These are phyloP conservation scores for Tachyglossus aculeatus DNA, from an alignment of 2,797 vertebrate genomes.

Conservation along the genomic window DNA sequence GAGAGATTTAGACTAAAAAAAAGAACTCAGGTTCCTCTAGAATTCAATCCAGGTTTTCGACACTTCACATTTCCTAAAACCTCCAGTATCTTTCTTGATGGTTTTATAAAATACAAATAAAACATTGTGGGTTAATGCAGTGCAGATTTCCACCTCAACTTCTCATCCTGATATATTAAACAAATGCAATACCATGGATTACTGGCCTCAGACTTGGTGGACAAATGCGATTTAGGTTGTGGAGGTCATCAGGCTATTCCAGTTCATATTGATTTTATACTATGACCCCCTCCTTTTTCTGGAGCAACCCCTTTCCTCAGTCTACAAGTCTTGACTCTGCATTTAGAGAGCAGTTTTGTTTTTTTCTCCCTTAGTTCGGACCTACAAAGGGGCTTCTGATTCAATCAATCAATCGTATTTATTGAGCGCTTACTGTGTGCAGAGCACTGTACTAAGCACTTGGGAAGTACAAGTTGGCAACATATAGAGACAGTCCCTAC, in stretches of 20 bases:
- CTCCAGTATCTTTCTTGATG: constrained; percentile 27
- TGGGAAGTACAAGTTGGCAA: too few species aligned
- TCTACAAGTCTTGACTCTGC: not conserved
- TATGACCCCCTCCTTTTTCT: not conserved
- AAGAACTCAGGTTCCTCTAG: constrained; percentile 49
- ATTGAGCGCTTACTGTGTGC: too few species aligned
- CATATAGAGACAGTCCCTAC: too few species aligned
- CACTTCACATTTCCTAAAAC: constrained; percentile 48
- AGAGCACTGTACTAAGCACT: too few species aligned
- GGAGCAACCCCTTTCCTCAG: not conserved
- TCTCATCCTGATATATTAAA: constrained; percentile 49
- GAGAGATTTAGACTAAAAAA: constrained; percentile 51
- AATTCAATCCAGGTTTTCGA: constrained; percentile 61
- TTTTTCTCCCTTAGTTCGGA: too few species aligned
- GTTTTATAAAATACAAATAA: constrained; percentile 45
- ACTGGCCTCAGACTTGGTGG: constrained; percentile 23
- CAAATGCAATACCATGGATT: constrained; percentile 31
- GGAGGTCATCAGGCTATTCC: too few species aligned
- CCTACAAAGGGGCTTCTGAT: too few species aligned
- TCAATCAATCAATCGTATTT: too few species aligned
- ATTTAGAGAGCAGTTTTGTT: too few species aligned
- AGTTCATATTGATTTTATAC: too few species aligned
- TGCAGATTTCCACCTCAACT: constrained; percentile 15
- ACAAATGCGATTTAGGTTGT: too few species aligned
- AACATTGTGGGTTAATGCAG: constrained; percentile 35